A percentile compares a stretch with the other conserved stretches of the same genome.
Evolutionary conservation across 2,797 vertebrate genomes (phyloP).

Genomic region (Melanotaenia trifasciata): DNA sequence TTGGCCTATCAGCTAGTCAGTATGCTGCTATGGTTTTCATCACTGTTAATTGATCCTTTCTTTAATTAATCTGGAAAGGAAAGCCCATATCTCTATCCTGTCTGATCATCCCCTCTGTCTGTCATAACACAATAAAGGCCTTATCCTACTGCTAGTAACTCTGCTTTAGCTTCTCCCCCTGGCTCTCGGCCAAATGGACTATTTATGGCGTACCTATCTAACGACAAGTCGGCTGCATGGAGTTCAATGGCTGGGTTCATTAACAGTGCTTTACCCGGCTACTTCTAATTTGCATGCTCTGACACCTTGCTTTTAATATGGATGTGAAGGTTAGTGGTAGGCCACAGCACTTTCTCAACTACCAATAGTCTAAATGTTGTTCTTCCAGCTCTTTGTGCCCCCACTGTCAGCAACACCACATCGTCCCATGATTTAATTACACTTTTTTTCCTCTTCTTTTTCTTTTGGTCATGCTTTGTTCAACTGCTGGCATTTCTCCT

Average conservation of each 20-base stretch:
- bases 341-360: conserved; percentile 67
- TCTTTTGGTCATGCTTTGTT: conserved; percentile 54
- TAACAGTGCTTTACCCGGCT: conserved; percentile 72
- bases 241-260: conserved; percentile 79
- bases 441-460: conserved; percentile 31
- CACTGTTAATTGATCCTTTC: conserved; percentile 88
- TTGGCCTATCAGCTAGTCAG: conserved; percentile 85
- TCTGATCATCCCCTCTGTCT: conserved; percentile 81
- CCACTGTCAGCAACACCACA: conserved; percentile 37
- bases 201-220: conserved; percentile 79
- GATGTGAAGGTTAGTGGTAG: conserved; percentile 78
- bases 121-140: conserved; percentile 82
- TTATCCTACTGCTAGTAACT: conserved; percentile 71
- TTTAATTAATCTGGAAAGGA: conserved; percentile 89
- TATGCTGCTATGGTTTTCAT: conserved; percentile 84
- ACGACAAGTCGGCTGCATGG: conserved; percentile 60
- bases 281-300: conserved; percentile 80
- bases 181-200: conserved; percentile 78
- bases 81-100: conserved; percentile 83
- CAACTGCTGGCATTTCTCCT: conserved; percentile 53
- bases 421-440: conserved; percentile 62
- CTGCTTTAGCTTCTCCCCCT: conserved; percentile 70
- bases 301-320: conserved; percentile 78
- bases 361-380: conserved; percentile 64
- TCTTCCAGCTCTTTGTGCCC: conserved; percentile 48